These are phyloP conservation scores for Melolontha melolontha DNA, from an alignment of 2,888 invertebrate genomes.

Conservation along the genomic window DNA sequence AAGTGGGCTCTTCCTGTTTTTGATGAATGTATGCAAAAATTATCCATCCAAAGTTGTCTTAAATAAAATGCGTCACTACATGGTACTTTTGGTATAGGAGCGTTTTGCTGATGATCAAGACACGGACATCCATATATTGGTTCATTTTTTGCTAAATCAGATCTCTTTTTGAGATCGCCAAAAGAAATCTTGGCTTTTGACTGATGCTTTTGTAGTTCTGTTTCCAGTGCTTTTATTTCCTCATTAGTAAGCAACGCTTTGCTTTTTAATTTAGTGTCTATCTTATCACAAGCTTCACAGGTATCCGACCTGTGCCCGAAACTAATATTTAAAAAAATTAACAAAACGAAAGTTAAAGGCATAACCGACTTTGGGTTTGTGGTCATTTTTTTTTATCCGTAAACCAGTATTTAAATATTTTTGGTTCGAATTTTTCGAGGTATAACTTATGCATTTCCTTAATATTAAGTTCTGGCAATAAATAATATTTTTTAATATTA, in stretches of 20 bases:
- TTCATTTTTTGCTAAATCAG: conserved; percentile 17
- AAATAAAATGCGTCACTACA: too few species aligned
- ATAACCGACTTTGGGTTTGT: conserved; percentile 20
- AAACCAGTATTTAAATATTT: conserved; percentile 22
- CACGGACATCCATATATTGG: conserved; percentile 3
- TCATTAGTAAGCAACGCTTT: conserved; percentile 6
- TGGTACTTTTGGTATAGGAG: too few species aligned
- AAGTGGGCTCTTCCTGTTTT: conserved; percentile 45
- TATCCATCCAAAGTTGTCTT: too few species aligned
- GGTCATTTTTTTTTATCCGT: not conserved
- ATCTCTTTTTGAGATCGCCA: conserved; percentile 10
- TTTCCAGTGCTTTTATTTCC: too few species aligned
- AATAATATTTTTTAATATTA: conserved; percentile 22
- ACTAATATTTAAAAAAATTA: conserved; percentile 14
- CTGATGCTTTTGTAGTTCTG: conserved; percentile 11
- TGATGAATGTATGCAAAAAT: conserved; percentile 47
- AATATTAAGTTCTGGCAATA: not conserved
- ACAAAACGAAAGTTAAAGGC: conserved; percentile 23
- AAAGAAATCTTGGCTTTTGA: conserved; percentile 20
- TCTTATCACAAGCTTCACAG: conserved; percentile 11
- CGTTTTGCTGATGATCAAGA: conserved; percentile 13
- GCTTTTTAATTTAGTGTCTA: conserved; percentile 3
- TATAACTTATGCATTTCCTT: conserved; percentile 26
- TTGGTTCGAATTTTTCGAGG: conserved; percentile 36
- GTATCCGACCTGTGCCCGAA: conserved; percentile 31